phyloP scores from a whole-genome alignment of 2,888 invertebrate species.

The Nesidiocoris tenuis region DNA sequence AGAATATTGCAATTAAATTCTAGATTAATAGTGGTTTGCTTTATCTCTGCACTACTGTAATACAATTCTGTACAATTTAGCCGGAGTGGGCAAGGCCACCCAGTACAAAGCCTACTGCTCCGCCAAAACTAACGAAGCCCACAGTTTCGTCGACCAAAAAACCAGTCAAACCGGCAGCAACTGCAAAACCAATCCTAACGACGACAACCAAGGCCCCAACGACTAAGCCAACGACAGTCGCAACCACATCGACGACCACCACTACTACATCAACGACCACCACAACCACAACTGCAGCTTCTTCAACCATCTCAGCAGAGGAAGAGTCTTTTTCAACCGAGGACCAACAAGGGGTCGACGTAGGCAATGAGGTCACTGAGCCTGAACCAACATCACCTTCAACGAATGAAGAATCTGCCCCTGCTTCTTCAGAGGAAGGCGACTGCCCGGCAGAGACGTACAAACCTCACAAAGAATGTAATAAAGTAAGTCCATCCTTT shows the following conservation, averaged over 20 bases:
- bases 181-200: slow-evolving; percentile 42
- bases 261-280: slow-evolving; percentile 11
- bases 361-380: neutral
- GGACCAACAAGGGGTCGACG: neutral
- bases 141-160: slow-evolving; percentile 41
- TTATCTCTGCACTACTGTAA: no score
- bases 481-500: slow-evolving; percentile 50
- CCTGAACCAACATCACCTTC: neutral
- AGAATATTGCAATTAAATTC: no score
- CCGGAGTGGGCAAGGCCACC: slow-evolving; percentile 52
- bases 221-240: slow-evolving; percentile 2
- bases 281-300: slow-evolving; percentile 1
- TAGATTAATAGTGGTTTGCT: no score
- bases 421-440: slow-evolving; percentile 48
- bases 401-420: slow-evolving; percentile 4
- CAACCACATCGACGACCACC: slow-evolving; percentile 42
- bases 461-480: slow-evolving; percentile 50
- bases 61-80: slow-evolving; percentile 42
- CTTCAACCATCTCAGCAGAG: no score
- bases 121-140: slow-evolving; percentile 14
- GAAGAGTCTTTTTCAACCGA: neutral
- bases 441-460: slow-evolving; percentile 50
- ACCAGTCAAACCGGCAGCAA: slow-evolving; percentile 41
- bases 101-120: slow-evolving; percentile 47
- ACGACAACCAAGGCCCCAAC: slow-evolving; percentile 39